Base-by-base conservation (phyloP, 2,888 invertebrate genomes). In the Tolmerus cingulatus region DNA sequence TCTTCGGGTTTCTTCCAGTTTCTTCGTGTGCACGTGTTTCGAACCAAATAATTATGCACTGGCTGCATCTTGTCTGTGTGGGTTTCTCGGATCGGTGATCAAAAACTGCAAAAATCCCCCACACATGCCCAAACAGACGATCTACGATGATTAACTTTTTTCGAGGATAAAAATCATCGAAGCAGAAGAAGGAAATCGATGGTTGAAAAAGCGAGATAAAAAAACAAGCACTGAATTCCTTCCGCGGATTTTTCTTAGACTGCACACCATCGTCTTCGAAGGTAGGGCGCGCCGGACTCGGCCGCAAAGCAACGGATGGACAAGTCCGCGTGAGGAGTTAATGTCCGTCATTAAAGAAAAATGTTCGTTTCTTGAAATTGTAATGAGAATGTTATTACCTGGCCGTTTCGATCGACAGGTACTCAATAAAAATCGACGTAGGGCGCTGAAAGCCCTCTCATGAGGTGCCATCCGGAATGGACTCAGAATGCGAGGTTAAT, bases 181-280 rank as follows among this genome's bases (percentile, higher is more conserved):
- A 66, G 27, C 23, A 76, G 76, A 37, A 37, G 76, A 76, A 76
- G 19, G n/a, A 34, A 76, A n/a, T 76, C 34, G 76, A 16, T 34
- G n/a, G 5, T 46, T 46, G 5, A 46, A 85, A 34, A 82, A 19
- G 23, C 37, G 40, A 43, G 27, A 74, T 12, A 74, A 74, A 82
- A 82, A 55, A 43, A 74, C n/a, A n/a, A 82, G 66, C 19, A 3
- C n/a, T 40, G 85, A 85, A 85, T 85, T 85, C 85, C 85, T 85
- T 74, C 85, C 74, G 85, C 46, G 46, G 74, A 74, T 43, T 85
- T 74, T 84, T 23, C 12, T 74, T 74, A 12, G 43, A 12, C 57
- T 66, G 66, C 57, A n/a, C 23, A 9, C 46, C n/a, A 9, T 23
- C 46, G 8, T 14, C 14, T 30, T 27, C 30, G 40, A 12, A 66